Conservation (phyloP, 92 coral and sea anemone species). For the Umimayanthus chanpuru region DNA sequence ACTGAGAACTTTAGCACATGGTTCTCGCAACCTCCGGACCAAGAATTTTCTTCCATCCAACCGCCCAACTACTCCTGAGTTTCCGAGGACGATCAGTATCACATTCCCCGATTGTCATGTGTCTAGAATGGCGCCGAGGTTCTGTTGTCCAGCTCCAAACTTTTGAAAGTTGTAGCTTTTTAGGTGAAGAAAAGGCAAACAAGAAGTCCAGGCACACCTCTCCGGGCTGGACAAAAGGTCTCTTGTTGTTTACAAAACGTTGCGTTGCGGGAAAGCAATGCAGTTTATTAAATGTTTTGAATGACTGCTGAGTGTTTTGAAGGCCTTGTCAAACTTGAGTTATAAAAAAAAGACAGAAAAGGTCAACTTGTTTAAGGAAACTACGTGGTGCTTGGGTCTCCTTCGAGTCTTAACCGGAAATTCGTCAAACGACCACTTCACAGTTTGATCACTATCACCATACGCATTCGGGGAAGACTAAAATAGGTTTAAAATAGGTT, state of each 20-base stretch:
- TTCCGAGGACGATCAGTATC: background rate
- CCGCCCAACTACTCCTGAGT: background rate
- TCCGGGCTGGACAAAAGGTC: constrained; percentile 1
- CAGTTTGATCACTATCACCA: background rate
- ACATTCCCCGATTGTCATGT: background rate
- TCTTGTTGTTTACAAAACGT: background rate
- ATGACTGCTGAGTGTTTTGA: background rate
- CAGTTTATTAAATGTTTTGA: background rate
- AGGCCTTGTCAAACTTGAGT: background rate
- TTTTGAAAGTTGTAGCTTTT: background rate
- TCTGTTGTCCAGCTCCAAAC: constrained; percentile 19
- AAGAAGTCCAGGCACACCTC: constrained; percentile 1
- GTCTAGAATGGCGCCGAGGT: constrained; percentile 8
- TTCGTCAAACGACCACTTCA: constrained; percentile 19
- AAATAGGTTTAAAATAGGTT: no score
- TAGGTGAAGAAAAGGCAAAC: background rate
- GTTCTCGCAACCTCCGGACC: background rate
- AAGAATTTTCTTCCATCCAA: no score
- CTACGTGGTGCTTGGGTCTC: background rate
- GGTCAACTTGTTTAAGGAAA: background rate
- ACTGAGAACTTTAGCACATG: background rate
- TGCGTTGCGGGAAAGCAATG: constrained; percentile 5
- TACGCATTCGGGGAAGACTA: background rate
- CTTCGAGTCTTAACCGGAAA: constrained; percentile 25
- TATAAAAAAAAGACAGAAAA: background rate